Conservation (phyloP, 2,113 vertebrate genomes). For the Albula goreensis region DNA sequence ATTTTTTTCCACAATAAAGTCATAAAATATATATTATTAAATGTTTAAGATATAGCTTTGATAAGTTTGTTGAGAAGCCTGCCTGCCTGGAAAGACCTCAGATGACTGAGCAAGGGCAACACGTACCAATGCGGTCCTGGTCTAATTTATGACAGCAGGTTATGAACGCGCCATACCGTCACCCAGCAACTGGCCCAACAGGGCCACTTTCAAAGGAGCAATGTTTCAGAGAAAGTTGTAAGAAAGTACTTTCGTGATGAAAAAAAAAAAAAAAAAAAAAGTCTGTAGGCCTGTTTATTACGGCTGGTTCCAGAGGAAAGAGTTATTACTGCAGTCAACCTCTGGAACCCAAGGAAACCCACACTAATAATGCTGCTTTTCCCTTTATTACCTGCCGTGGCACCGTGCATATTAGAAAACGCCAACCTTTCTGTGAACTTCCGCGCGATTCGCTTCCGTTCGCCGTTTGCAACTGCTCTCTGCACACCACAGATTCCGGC, state of each 20-base stretch:
- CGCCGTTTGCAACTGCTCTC: conserved; percentile 39
- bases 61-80: too few relatives aligned
- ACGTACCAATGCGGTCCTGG: neutral
- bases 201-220: neutral
- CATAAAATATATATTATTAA: neutral
- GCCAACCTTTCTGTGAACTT: conserved; percentile 54
- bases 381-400: conserved; percentile 29
- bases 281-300: neutral
- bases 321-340: conserved; percentile 31
- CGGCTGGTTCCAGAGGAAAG: neutral
- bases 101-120: neutral
- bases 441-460: conserved; percentile 42
- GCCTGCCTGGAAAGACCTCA: neutral
- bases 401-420: conserved; percentile 37
- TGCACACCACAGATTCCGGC: conserved; percentile 35
- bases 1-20: neutral
- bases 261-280: conserved; percentile 19
- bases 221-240: neutral
- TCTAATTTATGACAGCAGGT: neutral
- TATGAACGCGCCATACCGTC: neutral
- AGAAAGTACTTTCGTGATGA: neutral
- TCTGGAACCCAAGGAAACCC: conserved; percentile 39
- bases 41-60: neutral
- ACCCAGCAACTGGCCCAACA: neutral
- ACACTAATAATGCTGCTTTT: conserved; percentile 46